phyloP scores from a whole-genome alignment of 2,888 invertebrate genomes.

The Spialia ferax region DNA sequence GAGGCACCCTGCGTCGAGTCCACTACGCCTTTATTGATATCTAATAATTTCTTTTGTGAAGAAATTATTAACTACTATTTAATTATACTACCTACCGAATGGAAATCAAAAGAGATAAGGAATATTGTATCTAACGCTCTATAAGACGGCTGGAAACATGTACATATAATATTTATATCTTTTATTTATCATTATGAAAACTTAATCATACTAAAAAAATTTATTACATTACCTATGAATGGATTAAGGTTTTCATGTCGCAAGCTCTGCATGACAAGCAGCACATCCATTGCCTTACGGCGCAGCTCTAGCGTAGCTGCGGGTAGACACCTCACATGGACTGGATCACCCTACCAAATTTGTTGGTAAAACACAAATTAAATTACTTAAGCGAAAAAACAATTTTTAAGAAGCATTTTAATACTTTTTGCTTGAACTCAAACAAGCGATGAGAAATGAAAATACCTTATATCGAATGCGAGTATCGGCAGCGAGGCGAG shows the following conservation, averaged over 20 bases:
- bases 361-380: not conserved
- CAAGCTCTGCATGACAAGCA: slow-evolving; percentile 93
- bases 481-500: slow-evolving; percentile 86
- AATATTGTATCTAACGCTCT: no score
- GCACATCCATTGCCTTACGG: slow-evolving; percentile 92
- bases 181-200: no score
- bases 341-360: slow-evolving; percentile 92
- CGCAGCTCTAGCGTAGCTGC: slow-evolving; percentile 90
- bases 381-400: not conserved
- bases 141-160: no score
- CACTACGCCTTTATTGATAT: not conserved
- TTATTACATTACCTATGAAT: slow-evolving; percentile 87
- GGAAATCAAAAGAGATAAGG: no score
- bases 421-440: not conserved
- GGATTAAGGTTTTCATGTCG: slow-evolving; percentile 97
- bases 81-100: no score
- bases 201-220: no score
- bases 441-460: not conserved
- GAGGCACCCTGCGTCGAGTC: slow-evolving; percentile 88
- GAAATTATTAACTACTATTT: no score
- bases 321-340: slow-evolving; percentile 94
- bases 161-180: no score
- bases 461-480: slow-evolving; percentile 94
- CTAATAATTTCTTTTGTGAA: no score
- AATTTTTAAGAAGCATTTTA: not conserved